Evolutionary conservation across 2,113 vertebrate genomes (phyloP).

Genomic region (Archilochus colubris): DNA sequence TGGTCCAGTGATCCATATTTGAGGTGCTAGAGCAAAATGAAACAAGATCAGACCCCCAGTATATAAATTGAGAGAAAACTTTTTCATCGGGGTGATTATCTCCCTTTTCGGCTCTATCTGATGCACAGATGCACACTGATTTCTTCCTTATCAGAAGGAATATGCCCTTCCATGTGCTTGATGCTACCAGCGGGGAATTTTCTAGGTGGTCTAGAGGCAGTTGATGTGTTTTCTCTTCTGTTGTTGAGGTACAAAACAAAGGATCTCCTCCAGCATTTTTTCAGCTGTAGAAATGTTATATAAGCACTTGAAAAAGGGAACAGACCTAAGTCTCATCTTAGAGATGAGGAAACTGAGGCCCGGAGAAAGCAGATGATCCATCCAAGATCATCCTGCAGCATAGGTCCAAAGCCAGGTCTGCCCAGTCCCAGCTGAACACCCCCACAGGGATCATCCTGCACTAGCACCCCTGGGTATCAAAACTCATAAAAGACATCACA

Average conservation of each 20-base stretch:
- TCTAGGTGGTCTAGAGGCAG: neutral
- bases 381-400: neutral
- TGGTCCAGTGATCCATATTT: neutral
- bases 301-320: neutral
- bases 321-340: neutral
- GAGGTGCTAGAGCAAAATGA: neutral
- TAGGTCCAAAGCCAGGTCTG: neutral
- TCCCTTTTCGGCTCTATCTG: neutral
- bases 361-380: neutral
- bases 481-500: neutral
- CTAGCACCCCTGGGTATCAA: neutral
- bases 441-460: neutral
- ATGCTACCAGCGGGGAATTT: neutral
- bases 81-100: neutral
- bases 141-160: neutral
- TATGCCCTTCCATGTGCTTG: neutral
- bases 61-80: neutral
- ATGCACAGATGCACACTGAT: neutral
- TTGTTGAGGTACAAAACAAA: neutral
- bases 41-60: neutral
- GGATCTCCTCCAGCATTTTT: constrained; percentile 30
- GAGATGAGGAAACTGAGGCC: neutral
- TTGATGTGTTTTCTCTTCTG: neutral
- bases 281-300: constrained; percentile 7
- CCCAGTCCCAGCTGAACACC: neutral